These are phyloP conservation scores for Drosophila suboccidentalis DNA, from an alignment of 2,888 invertebrate genomes.

Conservation along the genomic window DNA sequence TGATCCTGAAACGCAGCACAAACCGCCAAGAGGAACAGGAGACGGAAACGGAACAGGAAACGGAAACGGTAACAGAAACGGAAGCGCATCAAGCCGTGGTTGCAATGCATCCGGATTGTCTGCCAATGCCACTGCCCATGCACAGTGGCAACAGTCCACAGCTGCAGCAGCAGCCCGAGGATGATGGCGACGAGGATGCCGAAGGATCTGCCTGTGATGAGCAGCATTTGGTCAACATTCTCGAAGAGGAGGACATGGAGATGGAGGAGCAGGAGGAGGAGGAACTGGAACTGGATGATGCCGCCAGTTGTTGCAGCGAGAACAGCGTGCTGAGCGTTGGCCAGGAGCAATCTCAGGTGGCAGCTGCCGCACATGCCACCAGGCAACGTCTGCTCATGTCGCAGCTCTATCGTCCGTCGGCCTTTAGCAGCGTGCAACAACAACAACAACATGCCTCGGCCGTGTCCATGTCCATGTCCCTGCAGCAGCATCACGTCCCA, in stretches of 20 bases:
- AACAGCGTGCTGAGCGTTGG: slow-evolving; percentile 94
- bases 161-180: slow-evolving; percentile 53
- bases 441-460: no score
- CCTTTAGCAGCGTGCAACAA: slow-evolving; percentile 63
- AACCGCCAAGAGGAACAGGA: slow-evolving; percentile 16
- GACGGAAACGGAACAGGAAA: slow-evolving; percentile 14
- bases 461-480: no score
- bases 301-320: slow-evolving; percentile 90
- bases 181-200: slow-evolving; percentile 49
- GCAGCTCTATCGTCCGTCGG: slow-evolving; percentile 68
- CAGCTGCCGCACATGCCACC: slow-evolving; percentile 66
- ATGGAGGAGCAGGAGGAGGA: slow-evolving; percentile 62
- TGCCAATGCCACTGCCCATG: slow-evolving; percentile 81
- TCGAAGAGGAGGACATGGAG: slow-evolving; percentile 55
- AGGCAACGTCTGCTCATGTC: slow-evolving; percentile 72
- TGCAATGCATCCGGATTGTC: slow-evolving; percentile 84
- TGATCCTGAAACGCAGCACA: slow-evolving; percentile 48
- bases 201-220: slow-evolving; percentile 54
- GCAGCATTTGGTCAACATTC: slow-evolving; percentile 56
- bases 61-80: slow-evolving; percentile 18
- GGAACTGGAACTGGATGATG: slow-evolving; percentile 80
- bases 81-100: slow-evolving; percentile 6
- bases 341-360: slow-evolving; percentile 87
- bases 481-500: background rate
- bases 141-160: slow-evolving; percentile 83